These are phyloP conservation scores for Temnothorax rugatulus DNA, from an alignment of 2,888 invertebrate genomes.

Conservation along the genomic window DNA sequence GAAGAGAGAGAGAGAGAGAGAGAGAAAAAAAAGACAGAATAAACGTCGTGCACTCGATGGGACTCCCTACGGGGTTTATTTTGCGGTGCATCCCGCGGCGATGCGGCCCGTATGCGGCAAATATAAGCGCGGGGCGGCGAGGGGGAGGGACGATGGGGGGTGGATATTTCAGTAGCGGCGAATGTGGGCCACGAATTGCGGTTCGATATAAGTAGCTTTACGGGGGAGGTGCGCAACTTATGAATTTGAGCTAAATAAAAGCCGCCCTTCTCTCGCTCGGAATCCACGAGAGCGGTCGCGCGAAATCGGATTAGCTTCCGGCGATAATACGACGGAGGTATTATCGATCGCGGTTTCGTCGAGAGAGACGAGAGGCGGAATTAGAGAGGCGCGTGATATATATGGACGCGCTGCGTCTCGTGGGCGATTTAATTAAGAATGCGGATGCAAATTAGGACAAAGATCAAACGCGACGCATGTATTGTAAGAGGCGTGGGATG, in stretches of 20 bases:
- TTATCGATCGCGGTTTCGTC: constrained; percentile 43
- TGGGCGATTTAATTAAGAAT: constrained; percentile 27
- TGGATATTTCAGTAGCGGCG: constrained; percentile 33
- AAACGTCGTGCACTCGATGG: constrained; percentile 13
- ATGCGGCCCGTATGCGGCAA: constrained; percentile 36
- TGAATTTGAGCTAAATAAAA: constrained; percentile 46
- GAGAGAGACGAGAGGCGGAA: constrained; percentile 23
- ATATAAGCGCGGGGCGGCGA: background rate
- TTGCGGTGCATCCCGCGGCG: constrained; percentile 50
- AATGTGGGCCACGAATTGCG: constrained; percentile 45
- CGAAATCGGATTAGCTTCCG: constrained; percentile 36
- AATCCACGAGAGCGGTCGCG: constrained; percentile 10
- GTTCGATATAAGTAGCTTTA: constrained; percentile 44
- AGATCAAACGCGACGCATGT: background rate
- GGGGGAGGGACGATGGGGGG: background rate
- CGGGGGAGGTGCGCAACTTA: background rate
- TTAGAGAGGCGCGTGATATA: constrained; percentile 11
- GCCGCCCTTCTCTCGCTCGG: background rate
- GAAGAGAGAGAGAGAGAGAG: background rate
- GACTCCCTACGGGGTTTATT: constrained; percentile 48
- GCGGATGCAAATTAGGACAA: background rate
- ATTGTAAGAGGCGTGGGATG: background rate
- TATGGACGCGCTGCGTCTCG: background rate
- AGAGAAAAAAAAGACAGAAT: background rate
- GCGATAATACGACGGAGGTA: background rate